Evolutionary conservation across 2,797 vertebrate species (phyloP).

Genomic region (Nasua narica): DNA sequence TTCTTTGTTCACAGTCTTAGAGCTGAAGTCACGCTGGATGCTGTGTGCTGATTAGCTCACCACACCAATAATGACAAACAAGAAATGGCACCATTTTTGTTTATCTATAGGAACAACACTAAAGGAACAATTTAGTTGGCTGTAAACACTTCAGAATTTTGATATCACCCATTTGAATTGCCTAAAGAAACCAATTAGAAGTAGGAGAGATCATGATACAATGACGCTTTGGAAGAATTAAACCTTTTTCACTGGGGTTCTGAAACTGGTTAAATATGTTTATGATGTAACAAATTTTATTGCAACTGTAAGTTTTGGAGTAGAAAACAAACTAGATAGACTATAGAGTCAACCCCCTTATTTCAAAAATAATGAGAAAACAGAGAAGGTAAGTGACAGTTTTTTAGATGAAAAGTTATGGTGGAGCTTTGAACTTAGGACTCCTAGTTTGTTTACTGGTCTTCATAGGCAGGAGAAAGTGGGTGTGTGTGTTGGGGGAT

Average conservation of each 20-base stretch:
- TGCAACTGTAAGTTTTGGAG: background rate
- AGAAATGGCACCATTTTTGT: background rate
- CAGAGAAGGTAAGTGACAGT: background rate
- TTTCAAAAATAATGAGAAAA: background rate
- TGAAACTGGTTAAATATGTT: background rate
- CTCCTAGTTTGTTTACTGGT: background rate
- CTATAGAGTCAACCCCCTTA: background rate
- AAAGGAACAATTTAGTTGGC: background rate
- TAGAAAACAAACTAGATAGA: background rate
- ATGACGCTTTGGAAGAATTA: background rate
- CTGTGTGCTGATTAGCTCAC: slow-evolving; percentile 44
- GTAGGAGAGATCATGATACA: background rate
- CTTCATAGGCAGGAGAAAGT: background rate
- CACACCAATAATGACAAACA: background rate
- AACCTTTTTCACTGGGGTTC: background rate
- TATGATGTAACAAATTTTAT: background rate
- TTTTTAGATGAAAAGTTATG: background rate
- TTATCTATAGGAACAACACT: background rate
- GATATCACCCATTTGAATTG: background rate
- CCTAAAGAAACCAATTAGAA: background rate
- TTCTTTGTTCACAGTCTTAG: slow-evolving; percentile 13
- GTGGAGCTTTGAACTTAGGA: background rate
- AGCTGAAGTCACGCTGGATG: background rate
- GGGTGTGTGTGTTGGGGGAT: background rate
- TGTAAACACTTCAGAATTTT: background rate